Conservation (phyloP, 1,140 invertebrate genomes). For the Macrosteles quadrilineatus region DNA sequence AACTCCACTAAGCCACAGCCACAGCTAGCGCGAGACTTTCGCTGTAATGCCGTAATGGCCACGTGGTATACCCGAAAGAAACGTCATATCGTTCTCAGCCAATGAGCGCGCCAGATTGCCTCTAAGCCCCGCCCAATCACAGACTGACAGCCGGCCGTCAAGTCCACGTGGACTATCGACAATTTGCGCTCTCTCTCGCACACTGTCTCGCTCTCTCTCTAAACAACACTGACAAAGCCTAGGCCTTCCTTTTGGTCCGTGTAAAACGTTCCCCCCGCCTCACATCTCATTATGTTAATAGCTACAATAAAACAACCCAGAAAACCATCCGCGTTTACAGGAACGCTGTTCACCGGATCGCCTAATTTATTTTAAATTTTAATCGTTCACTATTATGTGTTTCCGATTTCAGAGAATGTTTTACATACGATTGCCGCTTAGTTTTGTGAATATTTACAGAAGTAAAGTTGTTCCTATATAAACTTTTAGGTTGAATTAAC, state of each 20-base stretch:
- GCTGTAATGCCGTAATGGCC: constrained; percentile 32
- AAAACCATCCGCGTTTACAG: constrained; percentile 23
- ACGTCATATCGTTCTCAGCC: constrained; percentile 30
- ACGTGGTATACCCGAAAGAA: constrained; percentile 34
- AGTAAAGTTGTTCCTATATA: too few species aligned
- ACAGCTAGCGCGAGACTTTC: constrained; percentile 23
- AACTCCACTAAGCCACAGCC: too few species aligned
- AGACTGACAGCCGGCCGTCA: not conserved
- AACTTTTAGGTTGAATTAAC: too few species aligned
- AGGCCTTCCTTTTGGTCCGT: constrained; percentile 22
- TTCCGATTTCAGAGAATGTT: too few species aligned
- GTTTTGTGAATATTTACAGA: too few species aligned
- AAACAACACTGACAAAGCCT: constrained; percentile 29
- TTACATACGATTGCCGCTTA: too few species aligned
- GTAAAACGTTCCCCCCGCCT: constrained; percentile 19
- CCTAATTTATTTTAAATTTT: constrained; percentile 11
- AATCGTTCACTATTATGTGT: too few species aligned
- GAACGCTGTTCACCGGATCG: constrained; percentile 7
- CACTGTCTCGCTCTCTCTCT: constrained; percentile 20
- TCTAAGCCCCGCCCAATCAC: not conserved
- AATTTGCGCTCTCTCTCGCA: not conserved
- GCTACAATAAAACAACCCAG: constrained; percentile 28
- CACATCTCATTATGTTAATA: constrained; percentile 32
- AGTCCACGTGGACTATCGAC: constrained; percentile 34
- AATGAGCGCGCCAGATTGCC: constrained; percentile 1